Evolutionary conservation across 92 coral and sea anemone genomes (phyloP), one percentile per base, ranked within the genome.

Genomic region (Palythoa grandis): DNA sequence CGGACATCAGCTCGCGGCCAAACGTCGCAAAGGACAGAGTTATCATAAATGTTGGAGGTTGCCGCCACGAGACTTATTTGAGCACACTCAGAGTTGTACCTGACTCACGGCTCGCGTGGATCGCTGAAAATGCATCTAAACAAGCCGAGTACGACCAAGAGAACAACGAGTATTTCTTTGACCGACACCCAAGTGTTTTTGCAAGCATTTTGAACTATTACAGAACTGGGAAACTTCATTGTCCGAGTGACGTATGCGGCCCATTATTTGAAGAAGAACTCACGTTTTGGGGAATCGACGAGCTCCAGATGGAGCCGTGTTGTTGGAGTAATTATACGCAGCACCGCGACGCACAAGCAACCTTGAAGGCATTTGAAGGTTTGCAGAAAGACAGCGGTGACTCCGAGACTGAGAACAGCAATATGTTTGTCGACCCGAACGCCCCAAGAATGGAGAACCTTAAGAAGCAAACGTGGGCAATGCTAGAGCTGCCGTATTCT

Each of bases 251-350:
- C 82, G 99, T 97, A 0, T 97, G 99, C 71, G 99, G 99, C 7
- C 98, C 99, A 9, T 77, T 97, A 57, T 97, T 97, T 91, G 98
- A 97, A 78, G 99, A 97, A 58, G 99, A 97, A 85, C 91, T 97
- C 39, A 88, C 87, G 22, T 97, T 95, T 78, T 97, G 99, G 99
- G 99, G 99, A 38, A 97, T 97, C 24, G 99, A 97, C 75, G 99
- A 97, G 50, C 88, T 97, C 16, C 99, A 97, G 72, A 97, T 97
- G 99, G 99, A 97, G 82, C 99, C 99, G 23, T 97, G 99, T 86
- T 97, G 99, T 38, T 97, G 99, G 99, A 95, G 98, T 43, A 97
- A 95, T 70, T 97, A 97, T 77, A 97, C 99, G 0, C 98, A 95
- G 39, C 99, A 97, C 76, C 89, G 99, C 7, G 98, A 97, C 2